These are phyloP conservation scores for Pristiophorus japonicus DNA, from an alignment of 2,113 vertebrate genomes.

Conservation along the genomic window DNA sequence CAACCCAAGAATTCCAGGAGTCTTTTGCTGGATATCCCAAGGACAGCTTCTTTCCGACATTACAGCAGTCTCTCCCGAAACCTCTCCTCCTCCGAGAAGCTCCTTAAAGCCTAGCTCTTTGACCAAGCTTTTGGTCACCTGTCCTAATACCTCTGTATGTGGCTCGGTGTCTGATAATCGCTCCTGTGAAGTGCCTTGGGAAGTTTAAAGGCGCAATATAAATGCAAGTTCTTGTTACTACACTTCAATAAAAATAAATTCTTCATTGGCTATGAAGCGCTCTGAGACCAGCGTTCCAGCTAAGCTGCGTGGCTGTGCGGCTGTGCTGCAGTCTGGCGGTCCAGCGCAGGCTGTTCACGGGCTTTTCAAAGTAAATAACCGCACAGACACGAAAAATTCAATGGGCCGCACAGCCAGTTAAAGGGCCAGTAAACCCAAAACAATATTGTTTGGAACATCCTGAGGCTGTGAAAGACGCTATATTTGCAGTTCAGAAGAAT, in stretches of 20 bases:
- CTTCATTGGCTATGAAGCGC: neutral
- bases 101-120: neutral
- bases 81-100: neutral
- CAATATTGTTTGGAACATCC: too few species aligned
- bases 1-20: neutral
- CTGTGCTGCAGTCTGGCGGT: too few species aligned
- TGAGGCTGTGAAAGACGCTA: too few species aligned
- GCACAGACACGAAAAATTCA: too few species aligned
- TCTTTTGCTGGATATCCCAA: neutral
- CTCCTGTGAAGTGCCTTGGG: neutral
- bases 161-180: neutral
- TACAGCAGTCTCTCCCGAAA: neutral
- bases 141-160: neutral
- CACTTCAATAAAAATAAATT: neutral
- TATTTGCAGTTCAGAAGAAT: too few species aligned
- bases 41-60: neutral
- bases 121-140: too few species aligned
- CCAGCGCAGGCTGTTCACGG: too few species aligned
- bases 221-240: neutral
- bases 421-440: too few species aligned
- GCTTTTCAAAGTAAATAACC: too few species aligned
- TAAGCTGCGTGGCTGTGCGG: too few species aligned
- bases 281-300: too few species aligned
- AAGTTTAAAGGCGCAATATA: neutral
- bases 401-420: too few species aligned